These are phyloP conservation scores for Rapana venosa DNA, from an alignment of 2,888 invertebrate genomes.

Conservation along the genomic window DNA sequence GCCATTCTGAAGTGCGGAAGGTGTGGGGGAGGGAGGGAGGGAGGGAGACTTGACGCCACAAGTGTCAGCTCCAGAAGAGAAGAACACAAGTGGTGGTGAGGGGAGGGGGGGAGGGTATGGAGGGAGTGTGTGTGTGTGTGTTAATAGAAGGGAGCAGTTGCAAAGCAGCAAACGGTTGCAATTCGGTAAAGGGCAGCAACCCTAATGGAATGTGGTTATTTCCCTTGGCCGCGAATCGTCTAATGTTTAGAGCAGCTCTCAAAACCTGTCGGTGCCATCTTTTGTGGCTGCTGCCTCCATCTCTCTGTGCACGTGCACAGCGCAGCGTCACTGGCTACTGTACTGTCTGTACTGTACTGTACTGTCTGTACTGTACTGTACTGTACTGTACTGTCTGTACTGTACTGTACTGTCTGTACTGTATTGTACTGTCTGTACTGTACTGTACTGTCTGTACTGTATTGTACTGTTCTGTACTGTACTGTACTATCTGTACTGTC, in stretches of 20 bases:
- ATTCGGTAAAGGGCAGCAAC: conserved; percentile 18
- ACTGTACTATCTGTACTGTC: no score
- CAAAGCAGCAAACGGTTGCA: background rate
- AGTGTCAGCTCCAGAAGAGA: background rate
- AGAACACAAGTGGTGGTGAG: background rate
- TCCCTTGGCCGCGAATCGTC: background rate
- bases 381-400: no score
- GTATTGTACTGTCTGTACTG: no score
- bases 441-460: no score
- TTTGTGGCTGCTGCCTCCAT: background rate
- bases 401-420: no score
- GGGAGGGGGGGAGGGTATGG: background rate
- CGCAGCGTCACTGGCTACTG: background rate
- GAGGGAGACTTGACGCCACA: background rate
- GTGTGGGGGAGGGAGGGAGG: background rate
- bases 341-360: no score
- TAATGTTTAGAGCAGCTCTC: background rate
- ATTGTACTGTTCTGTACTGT: no score
- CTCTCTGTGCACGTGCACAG: background rate
- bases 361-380: no score
- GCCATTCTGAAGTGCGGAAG: background rate
- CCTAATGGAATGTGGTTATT: conserved; percentile 13
- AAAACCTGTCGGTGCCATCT: conserved; percentile 21
- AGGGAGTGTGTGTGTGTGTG: background rate
- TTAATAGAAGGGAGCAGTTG: background rate